A percentile compares a stretch with the other conserved stretches of the same genome.
Conservation (phyloP, 30 jellyfish, hydroid and myxozoan genomes). For the Rhopilema esculentum region DNA sequence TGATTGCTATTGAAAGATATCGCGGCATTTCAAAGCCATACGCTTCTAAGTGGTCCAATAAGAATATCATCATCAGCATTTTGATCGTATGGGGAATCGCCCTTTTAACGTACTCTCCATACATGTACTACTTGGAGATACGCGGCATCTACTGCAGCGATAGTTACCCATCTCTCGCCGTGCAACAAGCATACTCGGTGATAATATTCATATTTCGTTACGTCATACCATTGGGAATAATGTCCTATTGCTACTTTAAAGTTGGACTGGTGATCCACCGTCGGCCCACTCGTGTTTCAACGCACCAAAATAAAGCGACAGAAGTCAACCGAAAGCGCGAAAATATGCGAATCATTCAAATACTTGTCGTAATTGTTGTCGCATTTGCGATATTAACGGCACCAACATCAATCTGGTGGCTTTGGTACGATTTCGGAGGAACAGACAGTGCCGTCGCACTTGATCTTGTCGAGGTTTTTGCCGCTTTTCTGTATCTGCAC, state of each 20-base stretch:
- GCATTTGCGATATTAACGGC: slow-evolving; percentile 80
- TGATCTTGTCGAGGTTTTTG: slow-evolving; percentile 79
- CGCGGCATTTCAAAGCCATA: slow-evolving; percentile 74
- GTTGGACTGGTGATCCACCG: slow-evolving; percentile 58
- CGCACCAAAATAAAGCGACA: slow-evolving; percentile 44
- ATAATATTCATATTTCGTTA: slow-evolving; percentile 52
- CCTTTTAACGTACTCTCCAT: slow-evolving; percentile 63
- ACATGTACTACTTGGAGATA: slow-evolving; percentile 51
- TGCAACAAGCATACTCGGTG: slow-evolving; percentile 65
- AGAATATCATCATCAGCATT: slow-evolving; percentile 40
- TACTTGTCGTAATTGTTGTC: slow-evolving; percentile 63
- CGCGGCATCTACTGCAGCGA: slow-evolving; percentile 51
- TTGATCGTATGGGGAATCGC: slow-evolving; percentile 68
- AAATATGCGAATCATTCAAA: slow-evolving; percentile 63
- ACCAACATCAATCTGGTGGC: slow-evolving; percentile 92
- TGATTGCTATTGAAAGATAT: slow-evolving; percentile 81
- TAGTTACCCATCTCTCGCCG: slow-evolving; percentile 50
- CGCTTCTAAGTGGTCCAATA: slow-evolving; percentile 55
- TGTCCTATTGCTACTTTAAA: slow-evolving; percentile 66
- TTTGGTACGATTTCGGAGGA: slow-evolving; percentile 82
- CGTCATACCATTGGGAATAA: slow-evolving; percentile 59
- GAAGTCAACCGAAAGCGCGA: slow-evolving; percentile 64
- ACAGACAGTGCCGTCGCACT: slow-evolving; percentile 45
- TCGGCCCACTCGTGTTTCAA: slow-evolving; percentile 55
- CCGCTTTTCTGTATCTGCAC: slow-evolving; percentile 79